Evolutionary conservation across 2,113 vertebrate genomes (phyloP).

Genomic region (Pycnonotus jocosus): DNA sequence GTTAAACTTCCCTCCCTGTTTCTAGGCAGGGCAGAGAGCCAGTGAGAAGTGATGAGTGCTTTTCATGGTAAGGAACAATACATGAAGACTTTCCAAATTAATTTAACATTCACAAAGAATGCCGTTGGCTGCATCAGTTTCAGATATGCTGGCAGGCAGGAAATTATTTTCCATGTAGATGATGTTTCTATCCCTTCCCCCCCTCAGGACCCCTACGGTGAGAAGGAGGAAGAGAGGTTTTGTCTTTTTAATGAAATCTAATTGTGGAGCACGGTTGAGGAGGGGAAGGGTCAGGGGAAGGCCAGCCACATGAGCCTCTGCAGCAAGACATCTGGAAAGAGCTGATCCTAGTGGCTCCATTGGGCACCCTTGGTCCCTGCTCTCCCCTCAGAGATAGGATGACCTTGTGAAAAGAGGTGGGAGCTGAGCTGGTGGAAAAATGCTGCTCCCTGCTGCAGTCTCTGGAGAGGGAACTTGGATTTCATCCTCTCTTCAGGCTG

Average conservation of each 20-base stretch:
- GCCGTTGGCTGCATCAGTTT: conserved; percentile 63
- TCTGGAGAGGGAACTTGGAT: not conserved
- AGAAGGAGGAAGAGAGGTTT: conserved; percentile 46
- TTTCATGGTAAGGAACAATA: conserved; percentile 59
- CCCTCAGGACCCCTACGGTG: not conserved
- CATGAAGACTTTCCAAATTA: conserved; percentile 69
- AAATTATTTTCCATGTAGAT: conserved; percentile 67
- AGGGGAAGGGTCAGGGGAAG: conserved; percentile 39
- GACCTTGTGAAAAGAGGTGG: not conserved
- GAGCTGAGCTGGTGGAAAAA: not conserved
- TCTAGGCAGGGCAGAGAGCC: conserved; percentile 30
- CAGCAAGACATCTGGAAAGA: not conserved
- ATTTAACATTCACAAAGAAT: conserved; percentile 67
- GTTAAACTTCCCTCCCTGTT: not conserved
- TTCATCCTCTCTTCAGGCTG: not conserved
- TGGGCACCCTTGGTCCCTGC: accelerated
- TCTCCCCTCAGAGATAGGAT: accelerated
- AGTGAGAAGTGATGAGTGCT: conserved; percentile 60
- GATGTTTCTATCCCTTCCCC: conserved; percentile 53
- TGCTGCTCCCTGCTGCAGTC: accelerated
- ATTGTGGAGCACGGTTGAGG: not conserved
- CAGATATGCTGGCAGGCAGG: conserved; percentile 61
- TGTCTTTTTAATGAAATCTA: conserved; percentile 61
- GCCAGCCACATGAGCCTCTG: not conserved
- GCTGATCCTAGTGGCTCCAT: accelerated